Evolutionary conservation across 1,140 invertebrate species (phyloP), one percentile per base, ranked within the genome.

Genomic region (Drosophila bocqueti): DNA sequence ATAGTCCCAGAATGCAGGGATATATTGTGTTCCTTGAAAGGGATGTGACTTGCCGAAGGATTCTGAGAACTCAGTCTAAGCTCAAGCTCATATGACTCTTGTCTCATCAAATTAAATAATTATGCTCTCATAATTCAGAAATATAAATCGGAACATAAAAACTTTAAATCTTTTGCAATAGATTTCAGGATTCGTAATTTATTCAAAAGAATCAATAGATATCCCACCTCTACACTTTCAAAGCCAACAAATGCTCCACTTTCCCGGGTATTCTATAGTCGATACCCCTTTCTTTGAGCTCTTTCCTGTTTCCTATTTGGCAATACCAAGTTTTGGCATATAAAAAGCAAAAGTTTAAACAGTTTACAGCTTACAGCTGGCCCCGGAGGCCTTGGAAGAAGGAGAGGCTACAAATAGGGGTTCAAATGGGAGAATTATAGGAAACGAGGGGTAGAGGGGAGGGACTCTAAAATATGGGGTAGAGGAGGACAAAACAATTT

Each of bases 401-500:
- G n/a, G n/a, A n/a, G n/a, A n/a, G 15, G 26, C 34, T 18, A 21
- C 18, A 54, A 54, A 21, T 21, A 36, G 34, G 11, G 4, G 34
- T 13, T 4, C 4, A 36, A 13, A 36, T 13, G 34, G 10, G 4
- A 1, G 34, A 36, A 11, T 34, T 11, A 3, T 34, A 11, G 10
- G 34, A 11, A 52, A 18, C 0, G 16, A 8, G 4, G 3, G 31
- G n/a, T 4, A 21, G 7, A 13, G 11, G 11, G 50, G 13, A n/a
- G 13, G 50, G 31, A 38, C 34, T 24, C 18, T 16, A 4, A n/a
- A 24, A 40, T 38, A 43, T 18, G 15, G 8, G 7, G 18, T 4
- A 10, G 1, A 29, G 47, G 5, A 18, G 10, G 18, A n/a, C 7
- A 46, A 36, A 36, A 16, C 52, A 67, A 77, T 67, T 66, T 67